Percentiles rank a stretch among this genome's conserved stretches.
phyloP scores from a whole-genome alignment of 2,113 vertebrate genomes.

The Melanotaenia duboulayi region DNA sequence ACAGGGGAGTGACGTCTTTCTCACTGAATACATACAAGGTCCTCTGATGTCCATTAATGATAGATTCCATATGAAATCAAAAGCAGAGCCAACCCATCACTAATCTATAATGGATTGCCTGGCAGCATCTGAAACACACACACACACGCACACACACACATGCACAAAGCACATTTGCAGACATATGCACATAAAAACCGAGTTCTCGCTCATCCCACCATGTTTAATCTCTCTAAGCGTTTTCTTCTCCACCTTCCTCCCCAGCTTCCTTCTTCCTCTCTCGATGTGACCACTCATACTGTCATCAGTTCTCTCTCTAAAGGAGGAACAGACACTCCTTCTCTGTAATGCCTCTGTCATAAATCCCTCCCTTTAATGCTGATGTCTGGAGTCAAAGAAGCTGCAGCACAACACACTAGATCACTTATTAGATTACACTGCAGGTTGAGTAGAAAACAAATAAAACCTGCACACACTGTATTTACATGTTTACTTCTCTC shows the following conservation, averaged over 20 bases:
- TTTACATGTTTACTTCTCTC: conserved; percentile 5
- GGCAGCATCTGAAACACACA: conserved; percentile 58
- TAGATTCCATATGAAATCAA: conserved; percentile 70
- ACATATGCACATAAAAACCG: conserved; percentile 56
- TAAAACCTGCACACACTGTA: conserved; percentile 4
- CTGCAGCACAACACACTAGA: conserved; percentile 14
- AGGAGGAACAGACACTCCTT: conserved; percentile 24
- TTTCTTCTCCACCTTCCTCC: conserved; percentile 45
- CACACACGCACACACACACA: conserved; percentile 30
- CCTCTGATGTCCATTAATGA: conserved; percentile 76
- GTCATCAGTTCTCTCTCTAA: conserved; percentile 54
- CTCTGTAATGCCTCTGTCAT: conserved; percentile 47
- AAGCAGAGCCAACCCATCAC: conserved; percentile 59
- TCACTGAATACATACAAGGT: conserved; percentile 77
- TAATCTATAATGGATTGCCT: conserved; percentile 70
- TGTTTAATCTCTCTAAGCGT: conserved; percentile 79
- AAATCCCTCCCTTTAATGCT: conserved; percentile 59
- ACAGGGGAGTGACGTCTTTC: conserved; percentile 69
- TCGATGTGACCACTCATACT: conserved; percentile 38
- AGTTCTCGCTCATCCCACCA: conserved; percentile 49
- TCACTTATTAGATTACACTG: conserved; percentile 55
- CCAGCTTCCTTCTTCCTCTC: conserved; percentile 2
- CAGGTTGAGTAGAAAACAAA: conserved; percentile 49
- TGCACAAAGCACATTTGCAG: conserved; percentile 48
- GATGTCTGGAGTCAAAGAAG: conserved; percentile 50